Percentiles rank a stretch among this genome's conserved stretches.
Conservation (phyloP, 1,140 invertebrate genomes). For the Stenopsyche tienmushanensis region DNA sequence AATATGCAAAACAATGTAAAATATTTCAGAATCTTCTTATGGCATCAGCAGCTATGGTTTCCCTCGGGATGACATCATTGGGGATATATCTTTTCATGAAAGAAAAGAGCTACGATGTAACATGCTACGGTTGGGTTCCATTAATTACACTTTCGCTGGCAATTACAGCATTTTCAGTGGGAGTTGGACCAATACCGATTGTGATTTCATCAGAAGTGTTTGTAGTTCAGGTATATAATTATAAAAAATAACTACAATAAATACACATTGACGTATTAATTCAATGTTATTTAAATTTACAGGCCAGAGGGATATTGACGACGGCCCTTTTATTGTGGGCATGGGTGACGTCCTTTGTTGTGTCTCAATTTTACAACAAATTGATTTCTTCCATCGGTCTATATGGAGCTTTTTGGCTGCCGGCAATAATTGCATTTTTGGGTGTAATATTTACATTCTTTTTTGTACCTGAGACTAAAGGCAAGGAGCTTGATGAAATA, state of each 20-base stretch:
- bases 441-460: slow-evolving; percentile 24
- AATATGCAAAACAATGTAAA: neutral
- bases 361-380: slow-evolving; percentile 29
- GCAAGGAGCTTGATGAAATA: slow-evolving; percentile 24
- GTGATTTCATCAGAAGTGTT: slow-evolving; percentile 65
- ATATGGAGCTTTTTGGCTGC: slow-evolving; percentile 27
- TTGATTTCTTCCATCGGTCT: neutral
- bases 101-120: slow-evolving; percentile 36
- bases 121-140: slow-evolving; percentile 53
- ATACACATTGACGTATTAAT: neutral
- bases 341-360: slow-evolving; percentile 31
- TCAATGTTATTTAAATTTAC: slow-evolving; percentile 23
- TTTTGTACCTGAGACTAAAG: slow-evolving; percentile 33
- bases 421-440: slow-evolving; percentile 21
- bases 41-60: neutral
- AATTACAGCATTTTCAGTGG: slow-evolving; percentile 56
- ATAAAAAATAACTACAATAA: neutral
- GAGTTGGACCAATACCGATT: slow-evolving; percentile 58
- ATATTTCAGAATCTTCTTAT: slow-evolving; percentile 10
- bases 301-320: slow-evolving; percentile 13
- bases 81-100: slow-evolving; percentile 24
- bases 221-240: slow-evolving; percentile 12
- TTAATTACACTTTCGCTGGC: slow-evolving; percentile 57
- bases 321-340: slow-evolving; percentile 21
- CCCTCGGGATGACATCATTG: slow-evolving; percentile 4